Evolutionary conservation across 2,113 vertebrate genomes (phyloP), one percentile per base, ranked within the genome.

Genomic region (Sorex fumeus): DNA sequence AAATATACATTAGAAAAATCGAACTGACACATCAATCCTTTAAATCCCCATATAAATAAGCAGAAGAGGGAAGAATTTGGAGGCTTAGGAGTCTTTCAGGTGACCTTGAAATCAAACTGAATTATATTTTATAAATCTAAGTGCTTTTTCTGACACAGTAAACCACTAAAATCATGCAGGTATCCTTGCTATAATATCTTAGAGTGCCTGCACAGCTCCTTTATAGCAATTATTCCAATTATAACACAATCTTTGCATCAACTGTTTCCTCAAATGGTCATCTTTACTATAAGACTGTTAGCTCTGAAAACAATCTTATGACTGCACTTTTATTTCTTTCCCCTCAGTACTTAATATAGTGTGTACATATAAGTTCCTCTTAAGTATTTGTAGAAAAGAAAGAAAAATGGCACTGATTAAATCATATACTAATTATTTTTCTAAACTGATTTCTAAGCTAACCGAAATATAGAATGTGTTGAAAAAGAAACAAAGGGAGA

Each of bases 91-190:
- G 53, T 69, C 47, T 85, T 90, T 32, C 71, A 78, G 23, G 67
- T 83, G 60, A 93, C 76, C 72, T 67, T 87, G 28, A 89, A 95
- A 89, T 91, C 76, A 95, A 86, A 72, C 50, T 23, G 70, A 28
- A 76, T 82, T 84, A 91, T 19, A 74, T 78, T 93, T 90, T 28
- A 83, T 47, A 90, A 85, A 72, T 25, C 15, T 88, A 81, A 76
- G 53, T 85, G 64, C 32, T 88, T 94, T 95, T 77, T 84, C 64
- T 88, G 75, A 88, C 40, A 83, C 28, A 50, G 12, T 30, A 53
- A 88, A 36, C 45, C 45, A 88, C 70, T 69, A 40, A 90, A 90
- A 92, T 82, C 70, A 25, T 34, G 8, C 36, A 78, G 21, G n/a
- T 57, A 8, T 71, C 60, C 60, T 87, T 90, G n/a, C 45, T 82